Evolutionary conservation across 53 echinoderm and acorn worm species (phyloP).

Genomic region (Arbacia lixula): DNA sequence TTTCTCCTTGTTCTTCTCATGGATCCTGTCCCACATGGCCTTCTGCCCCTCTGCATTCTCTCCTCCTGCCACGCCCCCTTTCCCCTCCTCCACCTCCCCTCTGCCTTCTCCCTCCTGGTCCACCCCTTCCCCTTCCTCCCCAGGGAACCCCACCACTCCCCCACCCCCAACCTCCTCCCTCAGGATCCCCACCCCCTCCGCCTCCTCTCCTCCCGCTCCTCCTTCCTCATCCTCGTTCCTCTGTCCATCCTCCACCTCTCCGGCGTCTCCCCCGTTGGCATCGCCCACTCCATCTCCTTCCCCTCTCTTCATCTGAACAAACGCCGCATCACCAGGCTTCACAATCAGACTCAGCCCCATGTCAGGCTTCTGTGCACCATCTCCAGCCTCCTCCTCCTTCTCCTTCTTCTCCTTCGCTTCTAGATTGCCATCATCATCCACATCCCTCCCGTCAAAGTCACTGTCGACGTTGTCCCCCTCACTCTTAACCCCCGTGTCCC

Average conservation of each 20-base stretch:
- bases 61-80: neutral
- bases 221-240: neutral
- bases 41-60: neutral
- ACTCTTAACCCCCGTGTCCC: conserved; percentile 8
- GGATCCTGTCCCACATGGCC: conserved; percentile 18
- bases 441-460: conserved; percentile 60
- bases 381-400: neutral
- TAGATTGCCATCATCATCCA: conserved; percentile 29
- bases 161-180: conserved; percentile 22
- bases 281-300: conserved; percentile 2
- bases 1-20: conserved; percentile 39
- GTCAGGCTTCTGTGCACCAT: neutral
- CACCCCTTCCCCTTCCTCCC: neutral
- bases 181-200: neutral
- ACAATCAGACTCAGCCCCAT: conserved; percentile 3
- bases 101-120: neutral
- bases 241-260: conserved; percentile 15
- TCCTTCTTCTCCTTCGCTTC: conserved; percentile 18
- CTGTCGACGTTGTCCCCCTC: conserved; percentile 46
- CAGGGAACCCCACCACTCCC: neutral
- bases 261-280: conserved; percentile 19
- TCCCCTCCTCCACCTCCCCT: neutral
- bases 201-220: conserved; percentile 1
- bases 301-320: conserved; percentile 16
- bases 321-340: conserved; percentile 15